Conservation (phyloP, 2,113 vertebrate genomes). For the Phrynocephalus versicolor region DNA sequence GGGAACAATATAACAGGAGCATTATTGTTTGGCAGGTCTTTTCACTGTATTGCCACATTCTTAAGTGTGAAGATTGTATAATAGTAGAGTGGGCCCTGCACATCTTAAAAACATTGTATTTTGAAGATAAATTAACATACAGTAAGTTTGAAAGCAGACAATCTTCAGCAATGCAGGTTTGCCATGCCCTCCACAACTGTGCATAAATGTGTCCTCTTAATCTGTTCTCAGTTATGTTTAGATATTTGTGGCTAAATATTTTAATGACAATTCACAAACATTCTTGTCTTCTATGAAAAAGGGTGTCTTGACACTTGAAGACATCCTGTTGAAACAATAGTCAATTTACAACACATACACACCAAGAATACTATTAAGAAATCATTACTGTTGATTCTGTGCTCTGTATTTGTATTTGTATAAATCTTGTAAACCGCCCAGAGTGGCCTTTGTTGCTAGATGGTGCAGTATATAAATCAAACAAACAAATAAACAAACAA, state of each 20-base stretch:
- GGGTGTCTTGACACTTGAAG: no score
- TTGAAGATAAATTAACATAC: not conserved
- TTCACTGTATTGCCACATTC: constrained; percentile 29
- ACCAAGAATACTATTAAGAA: no score
- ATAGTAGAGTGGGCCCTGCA: constrained; percentile 10
- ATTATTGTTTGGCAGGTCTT: constrained; percentile 13
- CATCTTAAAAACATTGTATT: not conserved
- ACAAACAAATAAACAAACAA: no score
- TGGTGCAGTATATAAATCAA: no score
- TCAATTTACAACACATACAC: no score
- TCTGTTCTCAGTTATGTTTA: not conserved
- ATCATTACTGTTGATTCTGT: no score
- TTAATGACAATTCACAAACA: not conserved
- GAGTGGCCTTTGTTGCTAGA: no score
- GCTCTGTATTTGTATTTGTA: no score
- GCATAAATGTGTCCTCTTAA: not conserved
- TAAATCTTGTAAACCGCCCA: no score
- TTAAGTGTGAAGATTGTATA: not conserved
- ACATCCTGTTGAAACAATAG: no score
- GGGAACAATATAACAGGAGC: not conserved
- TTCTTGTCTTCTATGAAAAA: no score
- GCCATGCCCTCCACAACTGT: not conserved
- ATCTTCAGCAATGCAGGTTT: not conserved
- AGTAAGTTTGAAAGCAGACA: not conserved
- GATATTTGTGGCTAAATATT: not conserved